These are phyloP conservation scores for Aporophyla nigra DNA, from an alignment of 2,888 invertebrate genomes.

Conservation along the genomic window DNA sequence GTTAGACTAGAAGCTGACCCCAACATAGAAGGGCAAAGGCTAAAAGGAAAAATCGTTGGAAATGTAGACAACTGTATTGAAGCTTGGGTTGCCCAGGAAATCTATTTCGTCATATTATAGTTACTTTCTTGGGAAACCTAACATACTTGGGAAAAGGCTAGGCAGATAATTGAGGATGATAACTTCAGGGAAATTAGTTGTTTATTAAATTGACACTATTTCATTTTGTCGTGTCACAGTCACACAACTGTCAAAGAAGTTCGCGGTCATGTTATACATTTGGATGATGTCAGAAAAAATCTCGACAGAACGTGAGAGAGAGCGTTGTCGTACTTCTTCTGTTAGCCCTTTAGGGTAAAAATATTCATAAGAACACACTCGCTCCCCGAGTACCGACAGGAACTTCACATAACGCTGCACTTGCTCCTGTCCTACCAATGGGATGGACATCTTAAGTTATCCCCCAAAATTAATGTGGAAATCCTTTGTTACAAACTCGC, in stretches of 20 bases:
- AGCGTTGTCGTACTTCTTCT: background rate
- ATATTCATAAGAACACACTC: background rate
- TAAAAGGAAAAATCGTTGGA: too few species aligned
- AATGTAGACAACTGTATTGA: too few species aligned
- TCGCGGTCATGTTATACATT: too few species aligned
- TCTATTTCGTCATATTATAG: too few species aligned
- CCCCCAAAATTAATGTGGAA: slow-evolving; percentile 17
- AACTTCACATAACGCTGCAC: background rate
- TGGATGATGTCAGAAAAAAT: background rate
- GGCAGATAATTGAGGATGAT: too few species aligned
- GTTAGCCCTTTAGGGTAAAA: background rate
- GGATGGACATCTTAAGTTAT: background rate
- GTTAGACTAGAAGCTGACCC: too few species aligned
- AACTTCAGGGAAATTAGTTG: background rate
- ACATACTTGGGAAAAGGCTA: too few species aligned
- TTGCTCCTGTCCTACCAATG: background rate
- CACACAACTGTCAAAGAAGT: background rate
- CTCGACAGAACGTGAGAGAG: background rate
- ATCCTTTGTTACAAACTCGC: slow-evolving; percentile 6
- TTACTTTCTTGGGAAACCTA: too few species aligned
- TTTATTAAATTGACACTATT: background rate
- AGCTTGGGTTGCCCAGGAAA: too few species aligned
- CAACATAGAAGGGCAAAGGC: too few species aligned
- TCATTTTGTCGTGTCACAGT: background rate
- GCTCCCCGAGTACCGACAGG: background rate